Conservation (phyloP, 1,140 invertebrate genomes). For the Acromyrmex echinatior region DNA sequence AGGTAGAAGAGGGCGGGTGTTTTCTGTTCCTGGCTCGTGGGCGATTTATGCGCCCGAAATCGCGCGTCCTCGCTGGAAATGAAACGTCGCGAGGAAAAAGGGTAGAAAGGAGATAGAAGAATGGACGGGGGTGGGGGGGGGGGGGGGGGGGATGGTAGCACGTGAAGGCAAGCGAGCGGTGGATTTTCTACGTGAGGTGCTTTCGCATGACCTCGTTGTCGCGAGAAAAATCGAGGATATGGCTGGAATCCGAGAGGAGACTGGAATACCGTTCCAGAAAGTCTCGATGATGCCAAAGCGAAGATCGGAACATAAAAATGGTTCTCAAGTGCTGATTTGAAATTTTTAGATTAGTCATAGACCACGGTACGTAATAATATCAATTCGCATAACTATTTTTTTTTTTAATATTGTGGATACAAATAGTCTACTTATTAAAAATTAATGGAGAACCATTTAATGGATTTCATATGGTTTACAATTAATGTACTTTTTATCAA, state of each 20-base stretch:
- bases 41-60: conserved; percentile 77
- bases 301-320: conserved; percentile 46
- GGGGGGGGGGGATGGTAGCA: background rate
- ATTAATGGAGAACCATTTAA: background rate
- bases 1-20: conserved; percentile 65
- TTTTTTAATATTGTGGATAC: background rate
- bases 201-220: conserved; percentile 68
- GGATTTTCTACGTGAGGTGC: conserved; percentile 68
- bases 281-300: background rate
- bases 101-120: conserved; percentile 17
- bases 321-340: background rate
- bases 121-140: background rate
- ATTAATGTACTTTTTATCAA: background rate
- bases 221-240: conserved; percentile 63
- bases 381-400: background rate
- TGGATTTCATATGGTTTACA: background rate
- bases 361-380: background rate
- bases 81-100: conserved; percentile 68
- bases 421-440: background rate
- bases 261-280: background rate
- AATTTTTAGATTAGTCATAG: background rate
- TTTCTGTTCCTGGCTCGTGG: conserved; percentile 75
- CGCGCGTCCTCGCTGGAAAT: conserved; percentile 67
- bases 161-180: conserved; percentile 34
- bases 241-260: conserved; percentile 36